These are phyloP conservation scores for Abramis brama DNA, from an alignment of 2,113 vertebrate species.

Conservation along the genomic window DNA sequence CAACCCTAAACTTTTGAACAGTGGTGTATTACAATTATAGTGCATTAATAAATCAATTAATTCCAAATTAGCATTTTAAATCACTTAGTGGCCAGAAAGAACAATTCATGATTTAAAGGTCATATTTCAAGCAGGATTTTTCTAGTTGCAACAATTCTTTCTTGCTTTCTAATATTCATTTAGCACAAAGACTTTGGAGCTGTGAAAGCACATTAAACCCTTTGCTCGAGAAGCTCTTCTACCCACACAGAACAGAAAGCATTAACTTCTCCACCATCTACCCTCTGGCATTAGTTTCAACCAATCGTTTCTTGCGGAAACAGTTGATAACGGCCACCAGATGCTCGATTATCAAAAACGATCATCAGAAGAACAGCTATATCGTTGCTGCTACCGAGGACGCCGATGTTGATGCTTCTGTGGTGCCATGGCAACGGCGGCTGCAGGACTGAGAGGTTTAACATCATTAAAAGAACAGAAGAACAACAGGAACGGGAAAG, in stretches of 20 bases:
- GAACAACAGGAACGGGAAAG: neutral
- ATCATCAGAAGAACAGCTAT: neutral
- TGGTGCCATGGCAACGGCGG: constrained; percentile 4
- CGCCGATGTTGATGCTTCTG: neutral
- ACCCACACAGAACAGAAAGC: neutral
- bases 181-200: neutral
- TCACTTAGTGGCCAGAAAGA: neutral
- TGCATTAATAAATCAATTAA: neutral
- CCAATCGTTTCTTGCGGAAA: neutral
- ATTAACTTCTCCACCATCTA: neutral
- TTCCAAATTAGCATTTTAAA: neutral
- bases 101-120: neutral
- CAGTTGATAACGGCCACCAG: neutral
- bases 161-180: neutral
- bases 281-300: constrained; percentile 9
- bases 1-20: neutral
- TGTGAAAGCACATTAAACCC: neutral
- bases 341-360: constrained; percentile 11
- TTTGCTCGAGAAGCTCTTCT: neutral
- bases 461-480: constrained; percentile 21
- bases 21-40: neutral
- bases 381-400: neutral
- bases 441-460: constrained; percentile 3
- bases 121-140: neutral
- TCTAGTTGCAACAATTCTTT: neutral